Percentiles rank a stretch among this genome's conserved stretches.
phyloP scores from a whole-genome alignment of 1,140 invertebrate genomes.

The Drosophila asahinai region DNA sequence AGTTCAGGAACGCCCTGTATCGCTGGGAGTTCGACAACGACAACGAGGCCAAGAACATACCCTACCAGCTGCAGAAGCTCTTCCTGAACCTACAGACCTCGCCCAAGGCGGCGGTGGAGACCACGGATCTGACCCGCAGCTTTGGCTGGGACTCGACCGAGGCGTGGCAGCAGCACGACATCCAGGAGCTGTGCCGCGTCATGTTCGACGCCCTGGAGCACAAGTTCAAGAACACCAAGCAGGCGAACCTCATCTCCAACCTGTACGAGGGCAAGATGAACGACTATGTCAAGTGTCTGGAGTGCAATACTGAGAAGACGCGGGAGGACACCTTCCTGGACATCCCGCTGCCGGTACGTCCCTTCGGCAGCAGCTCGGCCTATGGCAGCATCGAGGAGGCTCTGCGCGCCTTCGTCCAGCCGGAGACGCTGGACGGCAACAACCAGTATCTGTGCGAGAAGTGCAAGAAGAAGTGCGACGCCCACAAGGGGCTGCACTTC shows the following conservation, averaged over 20 bases:
- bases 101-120: conserved; percentile 91
- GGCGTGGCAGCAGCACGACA: conserved; percentile 97
- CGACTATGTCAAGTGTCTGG: conserved; percentile 96
- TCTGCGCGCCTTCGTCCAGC: conserved; percentile 93
- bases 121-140: conserved; percentile 94
- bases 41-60: conserved; percentile 91
- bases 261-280: conserved; percentile 92
- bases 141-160: conserved; percentile 97
- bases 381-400: conserved; percentile 95
- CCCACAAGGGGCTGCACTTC: conserved; percentile 96
- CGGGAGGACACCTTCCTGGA: conserved; percentile 95
- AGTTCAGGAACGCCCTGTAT: conserved; percentile 96
- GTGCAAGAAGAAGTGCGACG: conserved; percentile 95
- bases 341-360: conserved; percentile 94
- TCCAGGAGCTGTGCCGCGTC: conserved; percentile 95
- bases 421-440: conserved; percentile 93
- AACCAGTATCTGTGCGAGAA: conserved; percentile 97
- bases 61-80: conserved; percentile 94
- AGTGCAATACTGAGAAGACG: conserved; percentile 94
- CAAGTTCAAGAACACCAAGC: conserved; percentile 93
- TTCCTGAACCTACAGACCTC: conserved; percentile 96
- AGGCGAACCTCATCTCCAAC: conserved; percentile 93
- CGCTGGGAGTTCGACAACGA: conserved; percentile 93
- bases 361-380: conserved; percentile 92
- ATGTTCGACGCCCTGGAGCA: conserved; percentile 97